phyloP scores from a whole-genome alignment of 2,888 invertebrate species.

The Chalcosyrphus nemorum region DNA sequence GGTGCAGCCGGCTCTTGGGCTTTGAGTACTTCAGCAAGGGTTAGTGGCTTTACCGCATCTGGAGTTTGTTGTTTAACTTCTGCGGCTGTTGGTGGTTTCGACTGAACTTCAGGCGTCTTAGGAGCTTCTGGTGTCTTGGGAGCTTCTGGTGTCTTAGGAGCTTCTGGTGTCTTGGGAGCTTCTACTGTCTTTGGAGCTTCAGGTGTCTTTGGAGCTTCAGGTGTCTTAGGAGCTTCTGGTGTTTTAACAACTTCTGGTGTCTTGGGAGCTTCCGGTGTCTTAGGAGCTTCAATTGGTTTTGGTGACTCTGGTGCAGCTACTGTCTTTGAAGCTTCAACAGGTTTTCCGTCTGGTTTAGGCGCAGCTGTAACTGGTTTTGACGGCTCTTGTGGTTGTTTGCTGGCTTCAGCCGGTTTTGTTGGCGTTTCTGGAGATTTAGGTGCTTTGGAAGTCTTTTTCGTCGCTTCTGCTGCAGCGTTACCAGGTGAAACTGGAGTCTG shows the following conservation, averaged over 20 bases:
- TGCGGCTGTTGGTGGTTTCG: slow-evolving; percentile 33
- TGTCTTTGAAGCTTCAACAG: too few species aligned
- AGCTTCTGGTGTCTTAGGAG: slow-evolving; percentile 95
- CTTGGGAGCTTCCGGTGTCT: too few species aligned
- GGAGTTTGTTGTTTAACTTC: slow-evolving; percentile 24
- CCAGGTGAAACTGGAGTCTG: slow-evolving; percentile 12
- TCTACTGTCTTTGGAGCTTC: slow-evolving; percentile 88
- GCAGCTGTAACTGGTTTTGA: slow-evolving; percentile 18
- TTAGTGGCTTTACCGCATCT: slow-evolving; percentile 59
- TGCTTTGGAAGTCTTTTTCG: neutral
- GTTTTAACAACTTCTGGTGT: slow-evolving; percentile 94
- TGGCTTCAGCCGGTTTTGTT: slow-evolving; percentile 91
- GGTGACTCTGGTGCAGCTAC: slow-evolving; percentile 20
- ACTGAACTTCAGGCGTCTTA: slow-evolving; percentile 81
- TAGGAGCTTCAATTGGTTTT: slow-evolving; percentile 94
- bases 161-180: slow-evolving; percentile 94
- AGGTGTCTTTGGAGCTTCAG: slow-evolving; percentile 43
- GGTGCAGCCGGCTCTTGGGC: slow-evolving; percentile 49
- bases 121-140: slow-evolving; percentile 94
- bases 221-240: slow-evolving; percentile 91
- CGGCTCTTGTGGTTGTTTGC: slow-evolving; percentile 85
- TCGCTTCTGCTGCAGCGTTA: neutral
- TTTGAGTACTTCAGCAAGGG: slow-evolving; percentile 56
- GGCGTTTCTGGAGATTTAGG: slow-evolving; percentile 78
- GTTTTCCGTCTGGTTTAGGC: neutral